A percentile compares a stretch with the other conserved stretches of the same genome.
Conservation (phyloP, 1,140 invertebrate species). For the Drosophila baimaii region DNA sequence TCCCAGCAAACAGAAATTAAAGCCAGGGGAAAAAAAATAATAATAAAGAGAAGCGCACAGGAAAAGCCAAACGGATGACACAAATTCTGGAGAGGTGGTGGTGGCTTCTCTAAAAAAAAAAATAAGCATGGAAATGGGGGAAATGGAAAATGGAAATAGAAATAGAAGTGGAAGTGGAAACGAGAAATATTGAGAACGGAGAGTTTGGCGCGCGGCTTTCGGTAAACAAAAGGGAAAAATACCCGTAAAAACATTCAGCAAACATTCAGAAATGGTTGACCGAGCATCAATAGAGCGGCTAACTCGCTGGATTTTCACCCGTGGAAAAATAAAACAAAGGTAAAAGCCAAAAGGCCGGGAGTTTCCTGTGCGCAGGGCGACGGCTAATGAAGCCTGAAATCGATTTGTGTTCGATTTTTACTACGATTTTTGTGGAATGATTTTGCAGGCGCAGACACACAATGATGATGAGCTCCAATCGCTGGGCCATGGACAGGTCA, state of each 20-base stretch:
- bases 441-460: slow-evolving; percentile 4
- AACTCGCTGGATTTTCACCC: slow-evolving; percentile 51
- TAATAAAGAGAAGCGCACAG: slow-evolving; percentile 40
- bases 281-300: slow-evolving; percentile 74
- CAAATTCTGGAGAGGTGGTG: slow-evolving; percentile 69
- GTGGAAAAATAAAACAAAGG: slow-evolving; percentile 52
- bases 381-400: slow-evolving; percentile 79
- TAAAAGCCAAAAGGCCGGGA: slow-evolving; percentile 63
- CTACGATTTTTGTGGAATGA: slow-evolving; percentile 31
- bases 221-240: slow-evolving; percentile 45
- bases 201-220: slow-evolving; percentile 51
- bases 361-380: slow-evolving; percentile 69
- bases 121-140: slow-evolving; percentile 64
- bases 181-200: slow-evolving; percentile 61
- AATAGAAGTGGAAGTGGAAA: slow-evolving; percentile 38
- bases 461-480: slow-evolving; percentile 30
- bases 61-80: slow-evolving; percentile 72
- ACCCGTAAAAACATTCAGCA: slow-evolving; percentile 25
- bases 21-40: slow-evolving; percentile 57
- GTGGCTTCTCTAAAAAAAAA: slow-evolving; percentile 55
- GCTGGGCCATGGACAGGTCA: slow-evolving; percentile 26
- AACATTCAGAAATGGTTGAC: slow-evolving; percentile 58
- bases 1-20: slow-evolving; percentile 78
- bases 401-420: slow-evolving; percentile 55
- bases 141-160: slow-evolving; percentile 49